Evolutionary conservation across 2,113 vertebrate genomes (phyloP).

Genomic region (Pteropus alecto): DNA sequence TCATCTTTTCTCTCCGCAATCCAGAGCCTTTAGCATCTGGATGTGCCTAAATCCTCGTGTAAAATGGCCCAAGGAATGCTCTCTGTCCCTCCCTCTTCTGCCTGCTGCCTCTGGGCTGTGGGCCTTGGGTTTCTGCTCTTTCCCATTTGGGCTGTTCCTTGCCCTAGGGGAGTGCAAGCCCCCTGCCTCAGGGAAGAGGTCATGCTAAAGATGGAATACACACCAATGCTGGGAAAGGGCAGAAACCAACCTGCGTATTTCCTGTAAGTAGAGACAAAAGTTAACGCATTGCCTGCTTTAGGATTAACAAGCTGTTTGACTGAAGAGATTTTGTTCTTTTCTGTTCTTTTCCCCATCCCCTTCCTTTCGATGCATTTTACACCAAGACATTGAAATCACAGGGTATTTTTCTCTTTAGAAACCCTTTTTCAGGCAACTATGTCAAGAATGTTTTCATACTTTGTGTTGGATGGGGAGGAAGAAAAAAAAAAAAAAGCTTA

Average conservation of each 20-base stretch:
- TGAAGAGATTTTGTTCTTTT: conserved; percentile 59
- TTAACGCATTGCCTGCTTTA: neutral
- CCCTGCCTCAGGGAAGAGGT: neutral
- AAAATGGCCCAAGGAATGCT: neutral
- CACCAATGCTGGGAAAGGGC: neutral
- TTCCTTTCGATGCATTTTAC: conserved; percentile 43
- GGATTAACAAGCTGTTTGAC: conserved; percentile 65
- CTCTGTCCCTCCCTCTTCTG: neutral
- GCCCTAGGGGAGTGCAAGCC: neutral
- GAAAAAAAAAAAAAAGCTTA: conserved; percentile 70
- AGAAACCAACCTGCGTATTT: neutral
- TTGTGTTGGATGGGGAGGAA: conserved; percentile 70
- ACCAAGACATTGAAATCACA: conserved; percentile 73
- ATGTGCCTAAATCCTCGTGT: neutral
- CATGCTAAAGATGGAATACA: neutral
- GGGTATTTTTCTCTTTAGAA: conserved; percentile 81
- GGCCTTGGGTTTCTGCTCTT: neutral
- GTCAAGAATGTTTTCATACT: conserved; percentile 87
- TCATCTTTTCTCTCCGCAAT: neutral
- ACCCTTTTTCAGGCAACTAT: conserved; percentile 82
- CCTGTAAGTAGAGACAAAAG: conserved; percentile 45
- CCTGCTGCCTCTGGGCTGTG: neutral
- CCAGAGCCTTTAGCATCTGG: neutral
- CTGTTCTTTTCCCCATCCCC: neutral
- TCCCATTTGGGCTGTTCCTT: neutral